Evolutionary conservation across 1,140 invertebrate species (phyloP), one percentile per base, ranked within the genome.

Genomic region (Drosophila azteca): DNA sequence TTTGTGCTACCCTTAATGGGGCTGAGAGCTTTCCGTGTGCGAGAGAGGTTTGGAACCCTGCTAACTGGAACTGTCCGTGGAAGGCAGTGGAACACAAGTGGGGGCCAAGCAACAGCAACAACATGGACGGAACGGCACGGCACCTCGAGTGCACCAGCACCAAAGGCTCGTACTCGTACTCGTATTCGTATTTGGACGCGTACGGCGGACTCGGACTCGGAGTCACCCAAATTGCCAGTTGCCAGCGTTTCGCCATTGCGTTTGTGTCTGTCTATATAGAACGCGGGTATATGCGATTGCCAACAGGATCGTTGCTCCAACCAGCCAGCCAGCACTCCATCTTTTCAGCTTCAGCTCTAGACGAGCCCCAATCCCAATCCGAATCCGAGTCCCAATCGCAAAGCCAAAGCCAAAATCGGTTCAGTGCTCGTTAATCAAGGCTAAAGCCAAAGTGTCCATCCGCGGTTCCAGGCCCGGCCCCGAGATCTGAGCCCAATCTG

Each of bases 181-280:
- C 44, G 53, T 31, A 7, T 57, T 57, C 44, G 53, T 31, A 7
- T 57, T 58, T 39, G 26, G 29, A 52, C 17, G 17, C 17, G 17
- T 20, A 20, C 17, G 22, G 45, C 61, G 43, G 61, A 35, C 8
- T 46, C 13, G 15, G 49, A 46, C 59, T 75, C 55, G 63, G 31
- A 70, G 79, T 79, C 76, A 88, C 84, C 79, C 84, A 89, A 88
- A 89, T 88, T 89, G 17, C 0, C 17, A 88, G 83, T 88, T 88
- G 83, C 77, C 76, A 88, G 75, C 79, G 83, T 87, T 87, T 82
- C 79, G 82, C 79, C 82, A 54, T 75, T 76, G 83, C 78, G 83
- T 76, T 85, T 88, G 71, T 83, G 63, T 88, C 82, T 78, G 67
- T 50, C 22, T 22, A 2, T 39, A 1, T 13, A 13, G 3, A 11